phyloP scores from a whole-genome alignment of 1,140 invertebrate species.

The Nasonia giraulti region DNA sequence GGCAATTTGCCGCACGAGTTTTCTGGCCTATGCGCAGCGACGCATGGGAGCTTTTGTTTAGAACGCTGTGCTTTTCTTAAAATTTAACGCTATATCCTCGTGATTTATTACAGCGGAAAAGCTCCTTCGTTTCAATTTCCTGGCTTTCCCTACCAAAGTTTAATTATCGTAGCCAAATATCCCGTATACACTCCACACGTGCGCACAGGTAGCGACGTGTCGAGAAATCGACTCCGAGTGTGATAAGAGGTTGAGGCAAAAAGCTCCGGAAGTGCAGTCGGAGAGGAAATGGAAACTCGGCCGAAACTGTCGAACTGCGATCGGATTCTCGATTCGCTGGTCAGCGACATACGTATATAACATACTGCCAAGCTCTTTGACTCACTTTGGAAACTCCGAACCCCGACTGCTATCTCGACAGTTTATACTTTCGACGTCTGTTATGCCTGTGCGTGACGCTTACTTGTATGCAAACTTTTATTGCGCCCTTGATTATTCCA shows the following conservation, averaged over 20 bases:
- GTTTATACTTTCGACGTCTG: no score
- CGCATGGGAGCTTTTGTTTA: no score
- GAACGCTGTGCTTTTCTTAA: no score
- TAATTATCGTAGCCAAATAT: not conserved
- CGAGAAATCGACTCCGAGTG: not conserved
- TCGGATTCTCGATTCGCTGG: conserved; percentile 12
- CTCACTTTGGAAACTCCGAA: not conserved
- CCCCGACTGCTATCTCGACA: not conserved
- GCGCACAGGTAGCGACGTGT: not conserved
- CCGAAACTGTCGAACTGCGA: conserved; percentile 8
- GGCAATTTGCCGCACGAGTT: not conserved
- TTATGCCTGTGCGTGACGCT: no score
- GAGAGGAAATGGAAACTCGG: conserved; percentile 18
- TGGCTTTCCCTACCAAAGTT: not conserved
- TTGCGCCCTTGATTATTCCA: not conserved
- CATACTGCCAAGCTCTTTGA: not conserved
- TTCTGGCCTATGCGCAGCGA: no score
- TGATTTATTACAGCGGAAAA: no score
- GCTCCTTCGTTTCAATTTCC: conserved; percentile 6
- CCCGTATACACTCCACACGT: not conserved
- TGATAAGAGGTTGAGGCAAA: not conserved
- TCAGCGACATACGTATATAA: not conserved
- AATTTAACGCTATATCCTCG: no score
- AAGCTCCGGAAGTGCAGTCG: not conserved
- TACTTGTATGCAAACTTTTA: no score